These are phyloP conservation scores for Eremophila alpestris DNA, from an alignment of 2,797 vertebrate genomes.

Conservation along the genomic window DNA sequence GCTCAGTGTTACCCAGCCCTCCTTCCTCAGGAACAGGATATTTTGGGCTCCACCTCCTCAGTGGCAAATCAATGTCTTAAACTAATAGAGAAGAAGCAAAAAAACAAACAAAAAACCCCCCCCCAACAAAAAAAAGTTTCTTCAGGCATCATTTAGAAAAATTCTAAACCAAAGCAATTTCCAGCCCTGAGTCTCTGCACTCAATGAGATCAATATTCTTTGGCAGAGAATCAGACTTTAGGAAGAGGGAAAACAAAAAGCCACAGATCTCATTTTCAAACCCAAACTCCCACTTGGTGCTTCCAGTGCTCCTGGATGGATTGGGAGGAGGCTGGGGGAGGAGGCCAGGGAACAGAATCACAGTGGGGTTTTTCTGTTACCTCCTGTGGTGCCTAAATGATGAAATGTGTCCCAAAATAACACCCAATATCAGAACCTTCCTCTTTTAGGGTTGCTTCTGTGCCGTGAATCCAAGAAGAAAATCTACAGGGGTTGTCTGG, in stretches of 20 bases:
- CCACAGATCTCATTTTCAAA: background rate
- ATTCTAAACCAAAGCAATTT: background rate
- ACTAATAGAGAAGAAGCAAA: slow-evolving; percentile 11
- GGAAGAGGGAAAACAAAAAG: background rate
- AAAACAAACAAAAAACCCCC: background rate
- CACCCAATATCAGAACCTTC: background rate
- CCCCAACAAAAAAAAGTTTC: background rate
- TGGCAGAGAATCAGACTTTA: background rate
- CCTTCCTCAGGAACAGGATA: slow-evolving; percentile 57
- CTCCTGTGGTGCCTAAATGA: background rate
- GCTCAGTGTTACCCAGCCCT: slow-evolving; percentile 44
- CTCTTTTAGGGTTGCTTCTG: background rate
- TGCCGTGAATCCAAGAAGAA: rapidly evolving
- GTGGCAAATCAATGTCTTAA: slow-evolving; percentile 36
- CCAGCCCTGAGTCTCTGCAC: background rate
- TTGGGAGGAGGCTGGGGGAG: background rate
- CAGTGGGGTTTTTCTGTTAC: background rate
- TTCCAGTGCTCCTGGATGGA: background rate
- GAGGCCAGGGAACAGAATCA: background rate
- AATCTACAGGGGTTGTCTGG: background rate
- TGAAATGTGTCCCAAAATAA: background rate
- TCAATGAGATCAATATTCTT: background rate
- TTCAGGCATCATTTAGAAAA: background rate
- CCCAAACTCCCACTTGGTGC: background rate
- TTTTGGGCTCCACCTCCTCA: slow-evolving; percentile 31